Evolutionary conservation across 1,140 invertebrate species (phyloP).

Genomic region (Drosophila nannoptera): DNA sequence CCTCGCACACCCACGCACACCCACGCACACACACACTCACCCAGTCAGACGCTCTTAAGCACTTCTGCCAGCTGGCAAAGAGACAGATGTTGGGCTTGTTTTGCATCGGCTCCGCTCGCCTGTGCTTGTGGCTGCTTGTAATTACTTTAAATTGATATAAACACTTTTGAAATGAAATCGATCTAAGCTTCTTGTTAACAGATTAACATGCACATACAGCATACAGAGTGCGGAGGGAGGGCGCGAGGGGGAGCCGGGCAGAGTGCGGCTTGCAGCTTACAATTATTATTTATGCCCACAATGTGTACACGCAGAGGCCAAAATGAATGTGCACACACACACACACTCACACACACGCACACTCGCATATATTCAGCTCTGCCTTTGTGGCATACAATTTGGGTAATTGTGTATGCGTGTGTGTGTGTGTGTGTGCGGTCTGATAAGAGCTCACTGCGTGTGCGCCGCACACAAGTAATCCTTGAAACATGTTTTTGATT

Average conservation of each 20-base stretch:
- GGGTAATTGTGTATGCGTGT: slow-evolving; percentile 20
- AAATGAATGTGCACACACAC: too few species aligned
- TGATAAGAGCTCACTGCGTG: neutral
- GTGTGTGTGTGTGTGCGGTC: slow-evolving; percentile 6
- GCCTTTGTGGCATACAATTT: slow-evolving; percentile 29
- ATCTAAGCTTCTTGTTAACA: slow-evolving; percentile 77
- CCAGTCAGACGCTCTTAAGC: slow-evolving; percentile 2
- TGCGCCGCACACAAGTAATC: slow-evolving; percentile 66
- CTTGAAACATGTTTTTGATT: slow-evolving; percentile 78
- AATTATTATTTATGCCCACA: slow-evolving; percentile 73
- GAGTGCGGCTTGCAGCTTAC: slow-evolving; percentile 57
- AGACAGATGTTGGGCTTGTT: slow-evolving; percentile 38
- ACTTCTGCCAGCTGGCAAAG: slow-evolving; percentile 8
- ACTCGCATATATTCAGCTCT: slow-evolving; percentile 35
- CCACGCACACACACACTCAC: slow-evolving; percentile 11
- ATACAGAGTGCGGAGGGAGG: neutral
- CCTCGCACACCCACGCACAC: slow-evolving; percentile 9
- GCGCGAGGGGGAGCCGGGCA: neutral
- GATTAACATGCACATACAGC: slow-evolving; percentile 60
- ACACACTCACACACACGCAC: too few species aligned
- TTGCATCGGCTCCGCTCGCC: slow-evolving; percentile 34
- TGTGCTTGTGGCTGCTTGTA: slow-evolving; percentile 72
- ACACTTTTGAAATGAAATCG: slow-evolving; percentile 76
- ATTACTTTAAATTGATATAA: slow-evolving; percentile 78
- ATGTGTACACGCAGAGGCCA: slow-evolving; percentile 50